A percentile compares a stretch with the other conserved stretches of the same genome.
Conservation (phyloP, 2,797 vertebrate species). For the Coccyzus lansbergi region DNA sequence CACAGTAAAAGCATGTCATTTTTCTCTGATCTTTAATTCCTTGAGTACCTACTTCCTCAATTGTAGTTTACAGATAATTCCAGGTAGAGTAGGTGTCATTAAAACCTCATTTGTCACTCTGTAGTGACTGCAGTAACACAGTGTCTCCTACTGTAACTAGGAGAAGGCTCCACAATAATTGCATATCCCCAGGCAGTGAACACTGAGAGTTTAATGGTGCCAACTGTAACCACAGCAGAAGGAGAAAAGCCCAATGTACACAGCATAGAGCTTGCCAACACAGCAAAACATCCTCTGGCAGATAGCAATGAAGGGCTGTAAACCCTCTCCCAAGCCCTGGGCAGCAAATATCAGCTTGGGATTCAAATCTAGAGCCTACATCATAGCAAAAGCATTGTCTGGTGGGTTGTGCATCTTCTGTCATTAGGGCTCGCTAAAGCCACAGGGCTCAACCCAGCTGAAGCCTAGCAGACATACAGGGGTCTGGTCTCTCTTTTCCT, state of each 20-base stretch:
- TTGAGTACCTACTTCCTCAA: conserved; percentile 59
- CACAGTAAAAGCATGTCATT: conserved; percentile 18
- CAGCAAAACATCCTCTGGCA: neutral
- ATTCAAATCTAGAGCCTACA: neutral
- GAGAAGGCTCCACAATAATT: conserved; percentile 62
- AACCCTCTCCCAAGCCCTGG: neutral
- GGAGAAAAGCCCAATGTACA: neutral
- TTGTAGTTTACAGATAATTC: conserved; percentile 65
- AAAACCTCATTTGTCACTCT: conserved; percentile 66
- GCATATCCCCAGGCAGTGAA: conserved; percentile 58
- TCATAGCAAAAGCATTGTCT: neutral
- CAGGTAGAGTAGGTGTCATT: conserved; percentile 62
- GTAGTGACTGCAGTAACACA: neutral
- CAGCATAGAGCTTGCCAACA: neutral
- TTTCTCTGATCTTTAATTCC: conserved; percentile 63
- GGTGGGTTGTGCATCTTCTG: neutral
- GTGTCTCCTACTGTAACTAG: conserved; percentile 66
- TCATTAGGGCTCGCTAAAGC: neutral
- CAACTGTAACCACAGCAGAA: conserved; percentile 26
- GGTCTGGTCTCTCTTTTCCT: neutral
- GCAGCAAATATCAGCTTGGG: neutral
- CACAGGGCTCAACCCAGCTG: neutral
- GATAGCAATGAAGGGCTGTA: neutral
- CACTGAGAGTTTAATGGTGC: conserved; percentile 22
- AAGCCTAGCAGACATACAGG: too few relatives aligned